Conservation (phyloP, 2,797 vertebrate species). For the Enteromius afrohamiltoni region DNA sequence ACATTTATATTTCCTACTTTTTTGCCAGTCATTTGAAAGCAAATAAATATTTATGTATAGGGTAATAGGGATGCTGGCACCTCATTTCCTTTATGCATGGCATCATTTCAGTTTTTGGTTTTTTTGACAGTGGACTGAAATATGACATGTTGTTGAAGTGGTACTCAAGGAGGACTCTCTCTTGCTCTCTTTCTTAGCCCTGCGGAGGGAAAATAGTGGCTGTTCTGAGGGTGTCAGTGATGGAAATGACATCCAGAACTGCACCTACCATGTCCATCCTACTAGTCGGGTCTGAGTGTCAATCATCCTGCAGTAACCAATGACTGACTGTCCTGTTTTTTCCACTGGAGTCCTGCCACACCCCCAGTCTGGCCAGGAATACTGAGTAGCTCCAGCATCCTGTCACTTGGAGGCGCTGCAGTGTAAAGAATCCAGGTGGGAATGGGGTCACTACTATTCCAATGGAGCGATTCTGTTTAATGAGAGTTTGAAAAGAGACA, state of each 20-base stretch:
- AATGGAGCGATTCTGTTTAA: constrained; percentile 67
- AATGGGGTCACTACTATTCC: constrained; percentile 63
- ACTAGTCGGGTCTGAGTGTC: constrained; percentile 79
- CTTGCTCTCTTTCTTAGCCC: constrained; percentile 65
- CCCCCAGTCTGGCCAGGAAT: constrained; percentile 75
- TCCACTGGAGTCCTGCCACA: constrained; percentile 73
- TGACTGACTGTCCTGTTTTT: constrained; percentile 75
- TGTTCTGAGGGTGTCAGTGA: constrained; percentile 71
- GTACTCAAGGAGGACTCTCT: background rate
- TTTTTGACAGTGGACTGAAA: background rate
- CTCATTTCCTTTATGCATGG: background rate
- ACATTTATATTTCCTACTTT: background rate
- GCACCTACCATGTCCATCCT: constrained; percentile 77
- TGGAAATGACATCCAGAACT: constrained; percentile 71
- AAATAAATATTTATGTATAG: background rate
- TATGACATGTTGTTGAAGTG: background rate
- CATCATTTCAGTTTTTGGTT: background rate
- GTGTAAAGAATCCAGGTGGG: constrained; percentile 72
- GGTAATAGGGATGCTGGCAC: background rate
- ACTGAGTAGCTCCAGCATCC: constrained; percentile 75
- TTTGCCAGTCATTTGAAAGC: background rate
- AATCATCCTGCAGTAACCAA: constrained; percentile 57
- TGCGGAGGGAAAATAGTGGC: constrained; percentile 72
- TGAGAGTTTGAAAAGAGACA: constrained; percentile 52
- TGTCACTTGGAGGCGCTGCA: constrained; percentile 77